Conservation (phyloP, 2,113 vertebrate genomes). For the Ondatra zibethicus region DNA sequence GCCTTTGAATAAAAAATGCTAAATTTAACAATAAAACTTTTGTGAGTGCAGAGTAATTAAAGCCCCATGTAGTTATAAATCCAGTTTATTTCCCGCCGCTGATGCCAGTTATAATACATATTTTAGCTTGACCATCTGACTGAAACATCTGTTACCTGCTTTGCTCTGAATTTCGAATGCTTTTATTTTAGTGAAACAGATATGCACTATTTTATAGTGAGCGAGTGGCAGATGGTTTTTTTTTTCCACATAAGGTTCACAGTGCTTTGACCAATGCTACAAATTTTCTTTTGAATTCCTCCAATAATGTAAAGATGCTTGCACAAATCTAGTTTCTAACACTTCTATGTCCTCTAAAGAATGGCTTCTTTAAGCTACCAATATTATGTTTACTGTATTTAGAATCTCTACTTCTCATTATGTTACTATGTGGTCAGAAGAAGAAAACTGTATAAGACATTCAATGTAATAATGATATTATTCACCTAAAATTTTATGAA, state of each 20-base stretch:
- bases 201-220: constrained; percentile 74
- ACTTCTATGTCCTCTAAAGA: constrained; percentile 52
- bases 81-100: constrained; percentile 70
- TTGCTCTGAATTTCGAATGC: constrained; percentile 69
- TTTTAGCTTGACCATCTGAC: constrained; percentile 81
- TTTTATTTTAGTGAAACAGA: constrained; percentile 11
- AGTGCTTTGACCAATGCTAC: constrained; percentile 73
- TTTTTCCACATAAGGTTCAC: constrained; percentile 38
- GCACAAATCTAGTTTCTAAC: constrained; percentile 71
- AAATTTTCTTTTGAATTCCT: constrained; percentile 81
- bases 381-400: not conserved
- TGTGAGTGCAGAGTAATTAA: constrained; percentile 56
- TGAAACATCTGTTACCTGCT: constrained; percentile 85
- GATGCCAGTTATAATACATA: constrained; percentile 63
- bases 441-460: not conserved
- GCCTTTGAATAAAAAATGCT: not conserved
- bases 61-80: constrained; percentile 75
- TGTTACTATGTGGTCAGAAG: not conserved
- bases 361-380: constrained; percentile 64
- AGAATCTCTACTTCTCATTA: not conserved
- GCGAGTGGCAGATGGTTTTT: constrained; percentile 80
- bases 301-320: constrained; percentile 77
- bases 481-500: not conserved
- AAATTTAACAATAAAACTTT: constrained; percentile 46
- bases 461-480: not conserved